Evolutionary conservation across 1,140 invertebrate species (phyloP), one percentile per base, ranked within the genome.

Genomic region (Camponotus floridanus): DNA sequence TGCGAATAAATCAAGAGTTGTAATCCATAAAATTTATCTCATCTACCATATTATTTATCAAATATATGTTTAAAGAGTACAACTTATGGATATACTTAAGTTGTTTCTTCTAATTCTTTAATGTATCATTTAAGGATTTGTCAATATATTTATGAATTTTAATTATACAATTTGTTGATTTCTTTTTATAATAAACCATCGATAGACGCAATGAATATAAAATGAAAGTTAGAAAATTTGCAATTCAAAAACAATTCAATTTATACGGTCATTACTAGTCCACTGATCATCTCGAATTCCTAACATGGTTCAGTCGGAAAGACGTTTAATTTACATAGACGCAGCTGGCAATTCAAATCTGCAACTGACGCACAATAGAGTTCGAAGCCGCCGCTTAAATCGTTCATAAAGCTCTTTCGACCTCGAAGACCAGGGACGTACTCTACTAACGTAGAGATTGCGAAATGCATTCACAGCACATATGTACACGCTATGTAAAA

Each of bases 291-390:
- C n/a, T 83, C 39, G 67, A 73, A 81, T 61, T 73, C 67, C 67
- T 73, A 73, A 45, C 67, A 57, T 55, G 45, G 11, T 74, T 74
- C 36, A 55, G 67, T 74, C 39, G 55, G 68, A 15, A 42, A n/a
- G 18, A 61, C 55, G 78, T 85, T 91, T 74, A 85, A 91, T 90
- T 86, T 85, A 86, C 55, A 57, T 70, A 80, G 65, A 48, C 85
- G 68, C 76, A 91, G 61, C 81, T 73, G 83, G 81, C 86, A 90
- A 91, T 92, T 92, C 74, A 92, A 90, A 92, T 91, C 86, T 39
- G 79, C 87, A 90, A 90, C 90, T 90, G 86, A 90, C 31, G 71
- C 65, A 91, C 87, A 91, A 92, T 91, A 51, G 83, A 67, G 62
- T 90, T 84, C 78, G 78, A 79, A 76, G 79, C 36, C 62, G 70